These are phyloP conservation scores for Portevinia maculata DNA, from an alignment of 2,888 invertebrate species.

Conservation along the genomic window DNA sequence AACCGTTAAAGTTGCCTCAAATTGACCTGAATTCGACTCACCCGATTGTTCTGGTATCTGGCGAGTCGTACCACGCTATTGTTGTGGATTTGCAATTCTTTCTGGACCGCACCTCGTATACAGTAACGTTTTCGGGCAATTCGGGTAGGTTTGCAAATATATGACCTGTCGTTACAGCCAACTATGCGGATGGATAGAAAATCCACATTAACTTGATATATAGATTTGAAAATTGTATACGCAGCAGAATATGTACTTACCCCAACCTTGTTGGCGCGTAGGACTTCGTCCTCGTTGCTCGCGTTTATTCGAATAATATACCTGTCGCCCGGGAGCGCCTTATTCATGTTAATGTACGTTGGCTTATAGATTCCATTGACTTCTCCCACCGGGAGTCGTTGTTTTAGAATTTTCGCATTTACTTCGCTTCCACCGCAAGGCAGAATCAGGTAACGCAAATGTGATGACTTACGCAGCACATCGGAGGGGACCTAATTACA, in stretches of 20 bases:
- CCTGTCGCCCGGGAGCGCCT: conserved; percentile 81
- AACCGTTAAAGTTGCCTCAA: conserved; percentile 30
- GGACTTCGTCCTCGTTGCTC: conserved; percentile 83
- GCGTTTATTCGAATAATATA: conserved; percentile 84
- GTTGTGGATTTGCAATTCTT: conserved; percentile 84
- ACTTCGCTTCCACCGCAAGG: conserved; percentile 85
- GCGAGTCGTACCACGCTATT: conserved; percentile 85
- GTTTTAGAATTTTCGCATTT: conserved; percentile 83
- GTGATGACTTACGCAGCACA: conserved; percentile 14
- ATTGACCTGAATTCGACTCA: conserved; percentile 75
- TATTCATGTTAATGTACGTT: conserved; percentile 82
- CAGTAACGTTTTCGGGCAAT: conserved; percentile 84
- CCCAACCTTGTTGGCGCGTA: conserved; percentile 84
- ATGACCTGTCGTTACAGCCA: conserved; percentile 83
- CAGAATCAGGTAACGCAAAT: conserved; percentile 83
- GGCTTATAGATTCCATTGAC: conserved; percentile 83
- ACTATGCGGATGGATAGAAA: conserved; percentile 78
- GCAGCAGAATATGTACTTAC: conserved; percentile 80
- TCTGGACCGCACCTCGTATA: conserved; percentile 84
- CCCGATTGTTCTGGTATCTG: conserved; percentile 82
- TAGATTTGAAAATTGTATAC: conserved; percentile 1
- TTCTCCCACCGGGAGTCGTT: conserved; percentile 80
- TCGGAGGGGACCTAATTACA: conserved; percentile 45
- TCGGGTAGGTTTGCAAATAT: conserved; percentile 84
- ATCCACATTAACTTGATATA: conserved; percentile 29